These are phyloP conservation scores for Odontamblyopus lacepedii DNA, from an alignment of 2,797 vertebrate genomes.

Conservation along the genomic window DNA sequence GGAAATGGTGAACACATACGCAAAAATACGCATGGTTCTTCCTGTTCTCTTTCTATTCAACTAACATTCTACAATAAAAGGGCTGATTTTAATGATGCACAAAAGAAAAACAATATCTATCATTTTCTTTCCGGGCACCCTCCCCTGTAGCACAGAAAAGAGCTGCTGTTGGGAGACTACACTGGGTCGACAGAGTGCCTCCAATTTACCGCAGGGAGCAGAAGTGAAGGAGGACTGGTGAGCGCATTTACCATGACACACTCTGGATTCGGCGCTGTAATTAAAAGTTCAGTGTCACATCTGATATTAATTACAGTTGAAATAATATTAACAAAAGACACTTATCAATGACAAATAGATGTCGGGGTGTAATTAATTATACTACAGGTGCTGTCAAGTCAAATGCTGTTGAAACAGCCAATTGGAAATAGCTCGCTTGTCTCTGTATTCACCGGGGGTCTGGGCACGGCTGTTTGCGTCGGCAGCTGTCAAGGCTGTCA, in stretches of 20 bases:
- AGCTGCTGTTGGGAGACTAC: not conserved
- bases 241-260: constrained; percentile 5
- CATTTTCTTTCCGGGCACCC: constrained; percentile 7
- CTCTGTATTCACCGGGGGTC: constrained; percentile 30
- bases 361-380: constrained; percentile 12
- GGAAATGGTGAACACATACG: constrained; percentile 22
- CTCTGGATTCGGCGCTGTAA: constrained; percentile 21
- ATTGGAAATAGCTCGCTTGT: constrained; percentile 24
- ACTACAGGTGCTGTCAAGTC: constrained; percentile 14
- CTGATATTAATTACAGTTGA: constrained; percentile 22
- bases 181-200: constrained; percentile 12
- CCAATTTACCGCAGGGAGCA: constrained; percentile 3
- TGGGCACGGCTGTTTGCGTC: constrained; percentile 60
- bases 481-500: constrained; percentile 61
- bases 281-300: constrained; percentile 15
- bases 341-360: constrained; percentile 8
- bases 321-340: constrained; percentile 20
- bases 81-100: constrained; percentile 4
- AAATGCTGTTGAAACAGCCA: constrained; percentile 19
- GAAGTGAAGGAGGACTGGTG: not conserved
- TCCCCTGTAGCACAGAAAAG: not conserved
- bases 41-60: constrained; percentile 5
- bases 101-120: constrained; percentile 4
- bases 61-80: constrained; percentile 14
- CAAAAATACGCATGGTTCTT: constrained; percentile 21